Percentiles rank a stretch among this genome's conserved stretches.
Evolutionary conservation across 2,113 vertebrate species (phyloP).

Genomic region (Madoqua kirkii): DNA sequence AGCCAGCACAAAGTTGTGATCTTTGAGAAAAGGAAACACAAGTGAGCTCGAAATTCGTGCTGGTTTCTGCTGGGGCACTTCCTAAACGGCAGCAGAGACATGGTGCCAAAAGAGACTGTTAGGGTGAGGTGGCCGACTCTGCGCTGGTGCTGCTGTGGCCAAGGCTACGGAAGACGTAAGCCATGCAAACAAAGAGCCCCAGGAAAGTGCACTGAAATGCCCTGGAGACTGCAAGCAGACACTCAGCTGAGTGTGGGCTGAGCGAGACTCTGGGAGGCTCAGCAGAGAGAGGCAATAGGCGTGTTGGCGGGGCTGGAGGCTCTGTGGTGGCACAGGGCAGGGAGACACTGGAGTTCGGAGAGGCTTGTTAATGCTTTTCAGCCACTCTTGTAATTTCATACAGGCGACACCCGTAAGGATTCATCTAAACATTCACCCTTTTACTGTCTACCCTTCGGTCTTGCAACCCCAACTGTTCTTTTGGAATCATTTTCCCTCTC

Average conservation of each 20-base stretch:
- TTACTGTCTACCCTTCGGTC: not conserved
- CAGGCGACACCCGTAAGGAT: not conserved
- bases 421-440: not conserved
- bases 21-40: not conserved
- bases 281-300: not conserved
- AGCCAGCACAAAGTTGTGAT: not conserved
- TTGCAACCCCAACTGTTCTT: not conserved
- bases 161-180: not conserved
- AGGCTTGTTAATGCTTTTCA: not conserved
- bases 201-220: not conserved
- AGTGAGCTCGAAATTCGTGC: not conserved
- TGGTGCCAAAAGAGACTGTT: not conserved
- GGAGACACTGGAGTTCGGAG: not conserved
- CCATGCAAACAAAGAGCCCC: not conserved
- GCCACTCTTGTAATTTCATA: not conserved
- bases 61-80: not conserved
- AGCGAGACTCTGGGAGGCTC: not conserved
- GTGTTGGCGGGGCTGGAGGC: not conserved
- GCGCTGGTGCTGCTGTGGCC: not conserved
- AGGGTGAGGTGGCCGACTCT: fast-evolving
- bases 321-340: too few relatives aligned
- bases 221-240: not conserved
- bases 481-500: not conserved
- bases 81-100: not conserved
- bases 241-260: not conserved